Evolutionary conservation across 2,888 invertebrate species (phyloP), one percentile per base, ranked within the genome.

Genomic region (Caenorhabditis virilis): DNA sequence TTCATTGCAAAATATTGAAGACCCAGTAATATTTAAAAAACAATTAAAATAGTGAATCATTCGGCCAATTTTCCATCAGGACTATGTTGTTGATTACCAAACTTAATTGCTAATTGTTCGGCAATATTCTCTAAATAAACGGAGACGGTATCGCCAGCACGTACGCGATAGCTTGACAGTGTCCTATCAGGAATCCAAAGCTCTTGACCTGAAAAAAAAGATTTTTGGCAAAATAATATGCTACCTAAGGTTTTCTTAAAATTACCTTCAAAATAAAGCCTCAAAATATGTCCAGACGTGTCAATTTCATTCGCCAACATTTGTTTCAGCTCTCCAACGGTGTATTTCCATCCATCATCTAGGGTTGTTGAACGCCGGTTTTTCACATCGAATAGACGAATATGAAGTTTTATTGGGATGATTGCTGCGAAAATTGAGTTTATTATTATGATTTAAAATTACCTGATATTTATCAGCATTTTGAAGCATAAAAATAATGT

Each of bases 131-230:
- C 65, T 39, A 65, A 39, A 41, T 60, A 65, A 43, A 65, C 47
- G 18, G 53, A 42, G 2, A 65, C 60, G 15, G 65, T 65, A 41
- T 65, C 65, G 7, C 60, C 56, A 1, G 65, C 56, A 33, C 60
- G 60, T 18, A 65, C 65, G 5, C 56, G 60, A 27, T 65, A 65
- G 41, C 65, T 65, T 0, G 65, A 58, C 1, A 65, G 46, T n/a
- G 65, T 65, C 2, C 65, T 38, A 36, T 65, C 65, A 4, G 65
- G 65, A 18, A 59, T 65, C 65, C 65, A 65, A 16, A 65, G 49
- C 30, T 65, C 65, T 57, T 65, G 65, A n/a, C 65, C 65, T 64
- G 45, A 27, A 57, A 43, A 33, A 23, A 33, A 47, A n/a, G 16
- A 20, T n/a, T n/a, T n/a, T n/a, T n/a, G n/a, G n/a, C n/a, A n/a